phyloP scores from a whole-genome alignment of 2,797 vertebrate species.

The Pantherophis alleghaniensis region DNA sequence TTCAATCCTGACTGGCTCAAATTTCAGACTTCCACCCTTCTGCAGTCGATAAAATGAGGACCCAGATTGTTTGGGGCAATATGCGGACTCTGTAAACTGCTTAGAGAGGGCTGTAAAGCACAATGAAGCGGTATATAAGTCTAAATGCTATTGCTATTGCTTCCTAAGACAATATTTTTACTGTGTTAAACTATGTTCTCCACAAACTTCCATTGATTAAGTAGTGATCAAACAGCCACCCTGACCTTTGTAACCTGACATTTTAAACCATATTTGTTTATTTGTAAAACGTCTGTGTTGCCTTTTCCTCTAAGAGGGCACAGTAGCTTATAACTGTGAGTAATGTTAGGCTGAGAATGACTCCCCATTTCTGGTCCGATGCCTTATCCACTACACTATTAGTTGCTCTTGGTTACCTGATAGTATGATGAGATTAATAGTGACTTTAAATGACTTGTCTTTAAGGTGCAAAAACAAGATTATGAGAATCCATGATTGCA shows the following conservation, averaged over 20 bases:
- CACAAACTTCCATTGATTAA: background rate
- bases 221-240: background rate
- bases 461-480: background rate
- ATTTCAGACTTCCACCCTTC: background rate
- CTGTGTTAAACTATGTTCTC: background rate
- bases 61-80: background rate
- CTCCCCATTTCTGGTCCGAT: background rate
- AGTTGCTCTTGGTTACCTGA: background rate
- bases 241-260: background rate
- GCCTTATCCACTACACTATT: background rate
- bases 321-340: background rate
- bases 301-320: background rate
- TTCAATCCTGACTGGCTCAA: background rate
- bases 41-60: background rate
- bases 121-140: background rate
- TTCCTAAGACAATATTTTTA: background rate
- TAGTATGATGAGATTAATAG: background rate
- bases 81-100: background rate
- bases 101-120: background rate
- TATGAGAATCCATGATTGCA: background rate
- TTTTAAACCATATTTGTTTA: background rate
- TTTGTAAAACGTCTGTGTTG: background rate
- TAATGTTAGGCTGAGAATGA: background rate
- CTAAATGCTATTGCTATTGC: background rate
- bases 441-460: background rate